A percentile compares a stretch with the other conserved stretches of the same genome.
phyloP scores from a whole-genome alignment of 2,888 invertebrate species.

The Iselma pallidipennis region DNA sequence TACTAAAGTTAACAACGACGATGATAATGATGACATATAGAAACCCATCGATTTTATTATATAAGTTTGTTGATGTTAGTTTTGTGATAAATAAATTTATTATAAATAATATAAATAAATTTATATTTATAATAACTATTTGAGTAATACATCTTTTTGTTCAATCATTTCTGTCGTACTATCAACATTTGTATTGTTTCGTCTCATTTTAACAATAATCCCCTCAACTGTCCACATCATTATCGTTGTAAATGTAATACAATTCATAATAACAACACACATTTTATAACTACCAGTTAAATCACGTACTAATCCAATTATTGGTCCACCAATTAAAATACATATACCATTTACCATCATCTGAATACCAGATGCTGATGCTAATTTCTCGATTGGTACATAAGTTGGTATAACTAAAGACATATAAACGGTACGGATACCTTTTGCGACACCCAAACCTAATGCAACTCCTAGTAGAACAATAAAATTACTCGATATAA shows the following conservation, averaged over 20 bases:
- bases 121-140: background rate
- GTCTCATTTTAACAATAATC: constrained; percentile 8
- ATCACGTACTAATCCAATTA: constrained; percentile 66
- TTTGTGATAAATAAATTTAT: background rate
- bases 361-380: constrained; percentile 71
- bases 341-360: constrained; percentile 70
- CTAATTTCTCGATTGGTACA: constrained; percentile 67
- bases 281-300: constrained; percentile 62
- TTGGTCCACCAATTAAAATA: constrained; percentile 64
- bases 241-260: constrained; percentile 63
- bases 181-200: background rate
- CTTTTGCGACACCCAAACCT: constrained; percentile 69
- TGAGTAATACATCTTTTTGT: constrained; percentile 9
- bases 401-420: constrained; percentile 69
- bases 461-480: constrained; percentile 55
- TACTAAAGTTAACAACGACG: too few species aligned
- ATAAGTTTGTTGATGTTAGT: background rate
- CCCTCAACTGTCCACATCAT: constrained; percentile 62
- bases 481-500: constrained; percentile 21
- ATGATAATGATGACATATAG: too few species aligned
- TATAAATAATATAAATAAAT: background rate
- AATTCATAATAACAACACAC: constrained; percentile 66
- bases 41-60: too few species aligned
- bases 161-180: background rate
- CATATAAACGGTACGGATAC: constrained; percentile 71